Evolutionary conservation across 2,888 invertebrate species (phyloP).

Genomic region (Epirrita christyi): DNA sequence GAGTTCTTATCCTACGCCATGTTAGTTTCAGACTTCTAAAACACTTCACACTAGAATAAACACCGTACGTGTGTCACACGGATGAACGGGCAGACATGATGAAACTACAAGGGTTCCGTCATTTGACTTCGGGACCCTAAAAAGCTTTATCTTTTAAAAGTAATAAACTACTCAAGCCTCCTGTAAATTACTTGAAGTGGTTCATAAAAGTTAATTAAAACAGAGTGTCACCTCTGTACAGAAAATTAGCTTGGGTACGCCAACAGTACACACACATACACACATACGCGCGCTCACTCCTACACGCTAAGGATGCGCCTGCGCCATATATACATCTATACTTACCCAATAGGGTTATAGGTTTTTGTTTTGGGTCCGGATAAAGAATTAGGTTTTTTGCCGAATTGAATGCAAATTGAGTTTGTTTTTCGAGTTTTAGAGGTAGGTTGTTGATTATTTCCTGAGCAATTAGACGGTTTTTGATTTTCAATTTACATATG

Average conservation of each 20-base stretch:
- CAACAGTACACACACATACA: constrained; percentile 27
- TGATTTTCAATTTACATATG: not conserved
- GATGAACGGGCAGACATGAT: too few species aligned
- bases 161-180: not conserved
- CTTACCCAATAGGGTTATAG: constrained; percentile 26
- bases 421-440: constrained; percentile 28
- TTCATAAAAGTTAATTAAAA: constrained; percentile 16
- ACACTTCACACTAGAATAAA: too few species aligned
- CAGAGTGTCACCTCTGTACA: constrained; percentile 38
- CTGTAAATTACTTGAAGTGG: not conserved
- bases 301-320: constrained; percentile 42
- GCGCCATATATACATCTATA: constrained; percentile 43
- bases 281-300: constrained; percentile 34
- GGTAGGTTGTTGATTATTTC: constrained; percentile 25
- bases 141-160: not conserved
- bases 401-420: constrained; percentile 44
- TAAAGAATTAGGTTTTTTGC: constrained; percentile 53
- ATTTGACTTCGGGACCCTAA: too few species aligned
- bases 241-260: constrained; percentile 9
- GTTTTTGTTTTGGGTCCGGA: constrained; percentile 66
- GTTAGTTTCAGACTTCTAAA: too few species aligned
- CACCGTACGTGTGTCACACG: too few species aligned
- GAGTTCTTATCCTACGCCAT: too few species aligned
- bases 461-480: constrained; percentile 27
- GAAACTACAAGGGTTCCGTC: too few species aligned